A percentile compares a stretch with the other conserved stretches of the same genome.
Evolutionary conservation across 2,888 invertebrate species (phyloP).

Genomic region (Dynastes tityus): DNA sequence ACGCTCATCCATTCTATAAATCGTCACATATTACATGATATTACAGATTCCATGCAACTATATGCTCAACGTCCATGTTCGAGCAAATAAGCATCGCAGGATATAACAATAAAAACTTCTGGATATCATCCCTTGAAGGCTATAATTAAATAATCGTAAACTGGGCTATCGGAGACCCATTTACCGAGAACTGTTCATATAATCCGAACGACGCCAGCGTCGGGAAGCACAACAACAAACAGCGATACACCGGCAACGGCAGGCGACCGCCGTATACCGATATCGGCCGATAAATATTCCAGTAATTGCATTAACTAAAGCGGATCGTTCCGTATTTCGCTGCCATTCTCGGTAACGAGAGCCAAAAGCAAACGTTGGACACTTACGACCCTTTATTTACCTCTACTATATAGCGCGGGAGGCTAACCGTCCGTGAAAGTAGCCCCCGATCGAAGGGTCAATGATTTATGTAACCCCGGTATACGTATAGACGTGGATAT

Average conservation of each 20-base stretch:
- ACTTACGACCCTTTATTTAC: constrained; percentile 28
- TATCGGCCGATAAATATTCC: constrained; percentile 39
- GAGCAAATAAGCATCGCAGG: too few relatives aligned
- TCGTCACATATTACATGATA: too few relatives aligned
- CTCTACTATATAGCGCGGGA: not conserved
- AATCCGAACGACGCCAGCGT: constrained; percentile 1
- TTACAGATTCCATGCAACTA: too few relatives aligned
- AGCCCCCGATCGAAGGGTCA: constrained; percentile 6
- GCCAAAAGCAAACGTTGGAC: not conserved
- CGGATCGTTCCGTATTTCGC: constrained; percentile 17
- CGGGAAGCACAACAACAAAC: not conserved
- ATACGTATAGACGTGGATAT: not conserved
- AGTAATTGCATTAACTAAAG: constrained; percentile 40
- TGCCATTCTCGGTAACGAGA: not conserved
- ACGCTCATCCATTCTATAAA: too few relatives aligned
- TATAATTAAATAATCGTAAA: constrained; percentile 27
- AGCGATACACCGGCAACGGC: not conserved
- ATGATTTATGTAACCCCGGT: not conserved
- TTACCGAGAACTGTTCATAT: constrained; percentile 1
- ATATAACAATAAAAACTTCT: constrained; percentile 1
- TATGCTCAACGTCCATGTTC: too few relatives aligned
- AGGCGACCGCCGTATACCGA: not conserved
- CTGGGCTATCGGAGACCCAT: constrained; percentile 2
- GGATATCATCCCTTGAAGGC: constrained; percentile 2
- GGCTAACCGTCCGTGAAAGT: constrained; percentile 20